phyloP scores from a whole-genome alignment of 2,113 vertebrate species.

The Morone chrysops region DNA sequence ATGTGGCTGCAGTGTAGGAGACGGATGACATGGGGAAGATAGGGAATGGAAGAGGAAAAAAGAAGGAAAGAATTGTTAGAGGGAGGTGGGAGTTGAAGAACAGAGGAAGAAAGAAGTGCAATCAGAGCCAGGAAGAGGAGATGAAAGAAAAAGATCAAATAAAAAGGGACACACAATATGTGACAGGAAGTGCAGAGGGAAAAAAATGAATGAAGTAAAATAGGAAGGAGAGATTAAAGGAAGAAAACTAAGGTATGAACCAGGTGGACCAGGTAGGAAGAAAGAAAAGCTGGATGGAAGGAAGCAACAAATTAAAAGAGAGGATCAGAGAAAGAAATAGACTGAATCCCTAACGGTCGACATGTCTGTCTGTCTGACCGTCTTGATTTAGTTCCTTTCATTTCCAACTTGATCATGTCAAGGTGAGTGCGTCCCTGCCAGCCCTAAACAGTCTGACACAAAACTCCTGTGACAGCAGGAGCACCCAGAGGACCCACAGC shows the following conservation, averaged over 20 bases:
- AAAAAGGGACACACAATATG: background rate
- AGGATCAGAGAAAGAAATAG: background rate
- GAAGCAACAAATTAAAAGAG: background rate
- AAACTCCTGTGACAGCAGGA: constrained; percentile 68
- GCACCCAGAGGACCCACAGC: constrained; percentile 71
- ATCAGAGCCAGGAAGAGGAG: background rate
- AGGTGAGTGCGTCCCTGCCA: constrained; percentile 61
- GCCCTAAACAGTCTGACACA: constrained; percentile 49
- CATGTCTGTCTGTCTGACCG: constrained; percentile 41
- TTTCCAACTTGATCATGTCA: constrained; percentile 68
- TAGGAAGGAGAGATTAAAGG: background rate
- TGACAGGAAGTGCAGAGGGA: background rate
- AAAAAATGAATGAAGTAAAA: background rate
- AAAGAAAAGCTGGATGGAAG: background rate
- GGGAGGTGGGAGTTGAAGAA: background rate
- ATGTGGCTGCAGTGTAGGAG: constrained; percentile 19
- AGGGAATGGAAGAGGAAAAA: background rate
- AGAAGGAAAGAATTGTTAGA: background rate
- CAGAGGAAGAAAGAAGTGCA: background rate
- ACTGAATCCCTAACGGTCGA: constrained; percentile 29
- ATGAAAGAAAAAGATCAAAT: background rate
- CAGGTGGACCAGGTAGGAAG: background rate
- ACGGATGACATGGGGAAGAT: background rate
- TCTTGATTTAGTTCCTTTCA: constrained; percentile 56
- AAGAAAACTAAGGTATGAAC: background rate